Evolutionary conservation across 2,888 invertebrate genomes (phyloP).

Genomic region (Drosophila acutilabella): DNA sequence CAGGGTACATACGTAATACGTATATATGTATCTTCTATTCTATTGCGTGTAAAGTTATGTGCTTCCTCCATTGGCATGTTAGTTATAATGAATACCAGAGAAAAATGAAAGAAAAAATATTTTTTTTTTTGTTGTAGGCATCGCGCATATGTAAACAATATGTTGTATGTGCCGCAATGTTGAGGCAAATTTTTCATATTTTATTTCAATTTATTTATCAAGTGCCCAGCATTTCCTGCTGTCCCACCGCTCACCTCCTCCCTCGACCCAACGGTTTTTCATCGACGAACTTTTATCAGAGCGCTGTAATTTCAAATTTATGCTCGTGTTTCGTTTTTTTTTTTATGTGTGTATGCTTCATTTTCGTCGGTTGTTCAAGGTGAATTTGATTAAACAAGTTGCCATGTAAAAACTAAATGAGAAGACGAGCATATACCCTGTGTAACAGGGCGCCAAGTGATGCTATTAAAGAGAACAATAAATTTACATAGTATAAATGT

Average conservation of each 20-base stretch:
- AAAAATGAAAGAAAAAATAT: not conserved
- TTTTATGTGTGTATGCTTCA: slow-evolving; percentile 28
- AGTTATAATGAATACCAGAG: slow-evolving; percentile 19
- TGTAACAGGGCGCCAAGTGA: not conserved
- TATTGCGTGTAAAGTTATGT: slow-evolving; percentile 33
- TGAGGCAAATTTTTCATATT: slow-evolving; percentile 52
- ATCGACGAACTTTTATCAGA: slow-evolving; percentile 52
- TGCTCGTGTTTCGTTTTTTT: slow-evolving; percentile 35
- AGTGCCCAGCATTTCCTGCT: slow-evolving; percentile 28
- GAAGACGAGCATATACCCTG: slow-evolving; percentile 11
- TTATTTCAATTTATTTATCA: slow-evolving; percentile 59
- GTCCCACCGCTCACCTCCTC: not conserved
- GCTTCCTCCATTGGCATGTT: slow-evolving; percentile 16
- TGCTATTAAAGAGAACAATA: not conserved
- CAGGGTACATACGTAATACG: not conserved
- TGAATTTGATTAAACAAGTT: slow-evolving; percentile 64
- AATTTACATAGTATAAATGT: not conserved
- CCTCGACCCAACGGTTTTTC: not conserved
- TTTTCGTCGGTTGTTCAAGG: slow-evolving; percentile 63
- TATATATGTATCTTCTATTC: slow-evolving; percentile 12
- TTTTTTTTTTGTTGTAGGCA: slow-evolving; percentile 40
- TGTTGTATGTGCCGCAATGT: slow-evolving; percentile 30
- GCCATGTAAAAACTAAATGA: not conserved
- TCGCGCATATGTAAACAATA: slow-evolving; percentile 39
- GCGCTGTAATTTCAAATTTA: slow-evolving; percentile 64